Percentiles rank a stretch among this genome's conserved stretches.
phyloP scores from a whole-genome alignment of 2,797 vertebrate genomes.

The Cheirogaleus major region DNA sequence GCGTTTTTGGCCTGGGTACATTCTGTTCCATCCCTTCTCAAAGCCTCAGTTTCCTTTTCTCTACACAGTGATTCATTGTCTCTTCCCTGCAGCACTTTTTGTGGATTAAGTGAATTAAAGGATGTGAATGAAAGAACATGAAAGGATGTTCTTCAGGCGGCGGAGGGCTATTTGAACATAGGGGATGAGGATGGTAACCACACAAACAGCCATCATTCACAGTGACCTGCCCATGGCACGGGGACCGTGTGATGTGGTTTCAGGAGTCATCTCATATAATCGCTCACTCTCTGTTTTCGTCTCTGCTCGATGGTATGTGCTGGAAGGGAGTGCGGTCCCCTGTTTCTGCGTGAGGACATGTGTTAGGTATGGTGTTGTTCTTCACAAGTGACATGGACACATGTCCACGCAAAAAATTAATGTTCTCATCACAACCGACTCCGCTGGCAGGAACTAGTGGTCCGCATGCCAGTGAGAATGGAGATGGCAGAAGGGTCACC shows the following conservation, averaged over 20 bases:
- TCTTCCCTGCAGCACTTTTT: background rate
- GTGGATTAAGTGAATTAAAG: background rate
- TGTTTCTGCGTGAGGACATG: background rate
- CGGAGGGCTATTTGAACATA: background rate
- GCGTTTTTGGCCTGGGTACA: background rate
- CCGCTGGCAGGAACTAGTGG: background rate
- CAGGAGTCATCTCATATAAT: accelerated
- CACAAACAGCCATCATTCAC: background rate
- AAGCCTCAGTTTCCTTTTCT: background rate
- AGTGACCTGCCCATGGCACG: accelerated
- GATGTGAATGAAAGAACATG: background rate
- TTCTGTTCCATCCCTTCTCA: background rate
- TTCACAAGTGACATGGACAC: background rate
- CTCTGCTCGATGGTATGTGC: background rate
- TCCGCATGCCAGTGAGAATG: background rate
- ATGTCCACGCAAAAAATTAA: background rate
- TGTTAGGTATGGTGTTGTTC: background rate
- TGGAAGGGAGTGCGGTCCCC: background rate
- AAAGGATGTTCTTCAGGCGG: background rate
- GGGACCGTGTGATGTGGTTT: accelerated
- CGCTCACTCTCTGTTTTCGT: accelerated
- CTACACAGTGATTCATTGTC: background rate
- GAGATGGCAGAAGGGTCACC: background rate
- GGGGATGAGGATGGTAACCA: too few species aligned
- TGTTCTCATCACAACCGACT: background rate